Evolutionary conservation across 2,113 vertebrate species (phyloP), one percentile per base, ranked within the genome.

Genomic region (Alaudala cheleensis): DNA sequence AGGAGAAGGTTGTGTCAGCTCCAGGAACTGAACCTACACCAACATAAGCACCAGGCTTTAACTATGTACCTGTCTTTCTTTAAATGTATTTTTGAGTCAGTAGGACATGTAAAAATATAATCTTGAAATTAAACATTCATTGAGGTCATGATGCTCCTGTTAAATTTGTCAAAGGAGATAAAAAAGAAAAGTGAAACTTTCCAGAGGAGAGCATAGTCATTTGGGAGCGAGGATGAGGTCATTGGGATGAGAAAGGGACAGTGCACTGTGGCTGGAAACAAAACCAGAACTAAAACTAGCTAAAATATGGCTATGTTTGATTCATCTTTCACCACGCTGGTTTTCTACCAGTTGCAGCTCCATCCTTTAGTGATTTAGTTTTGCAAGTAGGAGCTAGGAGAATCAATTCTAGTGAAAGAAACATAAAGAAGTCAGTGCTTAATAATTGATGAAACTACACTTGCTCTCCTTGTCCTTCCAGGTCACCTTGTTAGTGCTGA

Each of bases 121-220:
- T 84, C 86, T 89, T 81, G 89, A 89, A 89, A 92, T 47, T 13
- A 91, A 86, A 34, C 61, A 76, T 81, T 93, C 28, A 11, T 89
- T 76, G 45, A 81, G 73, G 78, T 96, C 86, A 85, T 44, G 70
- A 91, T 84, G 83, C 44, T 96, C 92, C 81, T 39, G 39, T 81
- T 86, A 93, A 89, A 86, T 56, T 66, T 91, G 70, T 92, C 44
- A 80, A 89, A 89, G 29, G 34, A 94, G 61, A 88, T 82, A 81
- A 93, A 81, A 93, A 94, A 89, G 37, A 77, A 83, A 94, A 82
- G 15, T 31, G 40, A 92, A 74, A 62, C 33, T 79, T 94, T 92
- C 69, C 86, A 89, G 86, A 49, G 37, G 44, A 76, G 54, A 39
- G 37, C 21, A 45, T 11, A 51, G 31, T 42, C 33, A 39, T 69